Percentiles rank a stretch among this genome's conserved stretches.
Conservation (phyloP, 35 echinoderm and acorn worm species). For the Anneissia japonica region DNA sequence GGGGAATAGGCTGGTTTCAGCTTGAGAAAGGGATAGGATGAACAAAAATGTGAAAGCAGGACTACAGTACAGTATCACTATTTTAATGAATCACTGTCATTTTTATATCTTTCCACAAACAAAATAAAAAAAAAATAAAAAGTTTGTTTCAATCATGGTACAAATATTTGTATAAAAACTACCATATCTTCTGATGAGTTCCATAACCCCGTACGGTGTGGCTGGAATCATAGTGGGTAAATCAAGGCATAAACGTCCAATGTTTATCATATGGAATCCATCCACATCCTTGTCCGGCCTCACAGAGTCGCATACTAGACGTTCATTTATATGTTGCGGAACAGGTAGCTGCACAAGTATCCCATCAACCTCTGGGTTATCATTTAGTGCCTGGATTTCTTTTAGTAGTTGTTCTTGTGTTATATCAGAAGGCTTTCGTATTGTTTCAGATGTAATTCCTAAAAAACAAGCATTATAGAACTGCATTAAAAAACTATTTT, state of each 20-base stretch:
- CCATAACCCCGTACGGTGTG: slow-evolving; percentile 74
- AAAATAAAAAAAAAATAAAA: too few species aligned
- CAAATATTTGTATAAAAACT: too few species aligned
- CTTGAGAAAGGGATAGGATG: too few species aligned
- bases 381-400: slow-evolving; percentile 44
- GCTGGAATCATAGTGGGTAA: slow-evolving; percentile 64
- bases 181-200: slow-evolving; percentile 69
- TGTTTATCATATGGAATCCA: slow-evolving; percentile 72
- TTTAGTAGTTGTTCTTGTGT: slow-evolving; percentile 51
- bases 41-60: too few species aligned
- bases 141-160: too few species aligned
- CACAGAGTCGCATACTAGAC: slow-evolving; percentile 65
- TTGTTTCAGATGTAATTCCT: slow-evolving; percentile 73
- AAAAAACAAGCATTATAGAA: too few species aligned
- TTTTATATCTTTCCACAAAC: too few species aligned
- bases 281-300: slow-evolving; percentile 68
- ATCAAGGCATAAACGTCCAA: slow-evolving; percentile 71
- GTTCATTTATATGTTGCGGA: slow-evolving; percentile 69
- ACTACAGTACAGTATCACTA: too few species aligned
- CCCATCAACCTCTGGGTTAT: slow-evolving; percentile 58
- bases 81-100: too few species aligned
- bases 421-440: slow-evolving; percentile 39
- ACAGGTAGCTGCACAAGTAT: slow-evolving; percentile 74
- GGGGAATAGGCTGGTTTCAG: too few species aligned
- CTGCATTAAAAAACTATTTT: too few species aligned